Percentiles rank a stretch among this genome's conserved stretches.
Evolutionary conservation across 2,888 invertebrate genomes (phyloP).

Genomic region (Slavum lentiscoides): DNA sequence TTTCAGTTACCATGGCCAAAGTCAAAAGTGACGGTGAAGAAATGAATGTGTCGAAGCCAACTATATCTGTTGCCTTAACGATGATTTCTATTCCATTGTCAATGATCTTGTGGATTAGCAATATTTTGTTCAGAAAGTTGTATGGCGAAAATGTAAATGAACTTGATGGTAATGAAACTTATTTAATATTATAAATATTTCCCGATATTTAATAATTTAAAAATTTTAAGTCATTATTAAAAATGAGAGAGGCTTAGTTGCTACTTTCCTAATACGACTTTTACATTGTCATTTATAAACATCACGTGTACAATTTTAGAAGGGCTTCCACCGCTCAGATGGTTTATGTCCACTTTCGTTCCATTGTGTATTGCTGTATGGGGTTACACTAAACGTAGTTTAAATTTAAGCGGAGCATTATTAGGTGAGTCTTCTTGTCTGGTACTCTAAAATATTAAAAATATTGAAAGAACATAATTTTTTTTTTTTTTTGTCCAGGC

Average conservation of each 20-base stretch:
- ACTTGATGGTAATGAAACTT: constrained; percentile 57
- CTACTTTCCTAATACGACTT: too few relatives aligned
- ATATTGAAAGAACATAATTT: constrained; percentile 3
- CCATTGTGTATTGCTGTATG: constrained; percentile 70
- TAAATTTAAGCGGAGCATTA: constrained; percentile 72
- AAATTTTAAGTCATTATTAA: too few relatives aligned
- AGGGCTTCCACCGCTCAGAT: constrained; percentile 67
- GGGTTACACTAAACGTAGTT: constrained; percentile 71
- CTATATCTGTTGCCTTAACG: constrained; percentile 46
- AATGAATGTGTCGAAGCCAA: constrained; percentile 38
- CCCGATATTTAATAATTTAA: neutral
- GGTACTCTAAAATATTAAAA: neutral
- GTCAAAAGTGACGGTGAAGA: constrained; percentile 30
- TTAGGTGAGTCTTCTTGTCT: constrained; percentile 61
- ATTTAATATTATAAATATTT: constrained; percentile 58
- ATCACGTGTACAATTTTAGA: constrained; percentile 61
- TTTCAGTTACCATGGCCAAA: constrained; percentile 20
- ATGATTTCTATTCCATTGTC: constrained; percentile 72
- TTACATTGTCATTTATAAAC: too few relatives aligned
- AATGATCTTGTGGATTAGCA: constrained; percentile 75
- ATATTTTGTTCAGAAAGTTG: constrained; percentile 66
- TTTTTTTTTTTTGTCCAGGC: constrained; percentile 61
- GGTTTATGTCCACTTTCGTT: constrained; percentile 68
- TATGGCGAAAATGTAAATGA: constrained; percentile 37
- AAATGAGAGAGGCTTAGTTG: too few relatives aligned